These are phyloP conservation scores for Oophaga sylvatica DNA, from an alignment of 2,797 vertebrate species.

Conservation along the genomic window DNA sequence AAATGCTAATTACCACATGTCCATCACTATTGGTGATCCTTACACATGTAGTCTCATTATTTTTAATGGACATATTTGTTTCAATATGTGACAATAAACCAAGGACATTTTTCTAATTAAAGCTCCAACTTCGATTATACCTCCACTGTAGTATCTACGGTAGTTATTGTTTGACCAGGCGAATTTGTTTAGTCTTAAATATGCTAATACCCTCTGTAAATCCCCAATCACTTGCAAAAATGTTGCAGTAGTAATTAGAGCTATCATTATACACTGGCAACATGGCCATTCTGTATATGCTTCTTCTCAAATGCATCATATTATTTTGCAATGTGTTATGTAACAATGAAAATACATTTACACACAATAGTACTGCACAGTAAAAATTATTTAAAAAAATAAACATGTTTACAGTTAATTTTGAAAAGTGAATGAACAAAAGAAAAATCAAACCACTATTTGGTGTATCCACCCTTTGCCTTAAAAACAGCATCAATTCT, in stretches of 20 bases:
- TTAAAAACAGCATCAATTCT: no score
- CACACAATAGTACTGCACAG: background rate
- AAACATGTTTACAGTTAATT: no score
- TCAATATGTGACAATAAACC: slow-evolving; percentile 37
- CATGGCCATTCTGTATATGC: background rate
- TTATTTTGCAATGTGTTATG: background rate
- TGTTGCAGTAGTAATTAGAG: slow-evolving; percentile 17
- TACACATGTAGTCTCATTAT: slow-evolving; percentile 31
- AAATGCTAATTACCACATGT: slow-evolving; percentile 27
- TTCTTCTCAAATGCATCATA: background rate
- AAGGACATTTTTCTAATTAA: slow-evolving; percentile 53
- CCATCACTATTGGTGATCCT: slow-evolving; percentile 16
- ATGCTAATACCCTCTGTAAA: background rate
- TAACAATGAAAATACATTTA: background rate
- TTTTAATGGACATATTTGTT: slow-evolving; percentile 52
- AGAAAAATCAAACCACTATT: no score
- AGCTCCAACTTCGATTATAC: slow-evolving; percentile 36
- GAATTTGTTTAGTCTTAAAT: slow-evolving; percentile 31
- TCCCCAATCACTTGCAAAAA: slow-evolving; percentile 24
- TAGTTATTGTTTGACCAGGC: slow-evolving; percentile 36
- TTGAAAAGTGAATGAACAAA: no score
- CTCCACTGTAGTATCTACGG: slow-evolving; percentile 8
- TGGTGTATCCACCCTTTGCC: no score
- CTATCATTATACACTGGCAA: slow-evolving; percentile 16
- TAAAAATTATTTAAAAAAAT: no score